Base-by-base conservation (phyloP, 2,797 vertebrate species). In the Rhodeus uyekii region DNA sequence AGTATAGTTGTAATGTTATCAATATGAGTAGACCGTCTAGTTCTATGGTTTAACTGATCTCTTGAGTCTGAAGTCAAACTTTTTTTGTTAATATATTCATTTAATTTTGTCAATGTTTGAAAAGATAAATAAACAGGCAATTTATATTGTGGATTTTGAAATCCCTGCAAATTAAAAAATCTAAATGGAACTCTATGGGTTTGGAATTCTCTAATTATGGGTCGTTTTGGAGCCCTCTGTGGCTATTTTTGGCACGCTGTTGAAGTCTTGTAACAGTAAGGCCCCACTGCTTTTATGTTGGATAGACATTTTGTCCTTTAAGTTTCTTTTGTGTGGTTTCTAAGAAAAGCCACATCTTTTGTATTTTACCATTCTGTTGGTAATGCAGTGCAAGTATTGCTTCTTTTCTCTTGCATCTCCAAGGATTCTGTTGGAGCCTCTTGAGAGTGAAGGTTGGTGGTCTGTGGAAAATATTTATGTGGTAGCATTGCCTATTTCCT, bases 401-500 rank as follows among this genome's bases (percentile, higher is more conserved):
- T 38, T 83, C 38, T 60, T 69, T 73, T 77, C 64, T 75, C 29
- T 76, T 46, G 76, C 46, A 38, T 76, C 78, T 76, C 77, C 18
- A 29, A 74, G 64, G 75, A 86, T 79, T 80, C 73, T 77, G 39
- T 27, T 7, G 24, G 60, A 34, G 61, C 72, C 67, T 82, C 53
- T 29, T 36, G 77, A 65, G 82, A 63, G 71, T 74, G 76, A 73
- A 60, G 53, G 27, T 68, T 36, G 82, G 85, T 87, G 82, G 84
- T 86, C 84, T 67, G 68, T 80, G 73, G 81, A 85, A 84, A 85
- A 58, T 83, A 83, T 88, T 84, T 77, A 39, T 86, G 82, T 39
- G 78, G 86, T 86, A 87, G 78, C 38, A 82, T 64, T 72, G 58
- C 60, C 76, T 80, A 84, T 85, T 87, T 90, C 87, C 80, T 80